A percentile compares a stretch with the other conserved stretches of the same genome.
Conservation (phyloP, 2,888 invertebrate species). For the Parnassius mnemosyne region DNA sequence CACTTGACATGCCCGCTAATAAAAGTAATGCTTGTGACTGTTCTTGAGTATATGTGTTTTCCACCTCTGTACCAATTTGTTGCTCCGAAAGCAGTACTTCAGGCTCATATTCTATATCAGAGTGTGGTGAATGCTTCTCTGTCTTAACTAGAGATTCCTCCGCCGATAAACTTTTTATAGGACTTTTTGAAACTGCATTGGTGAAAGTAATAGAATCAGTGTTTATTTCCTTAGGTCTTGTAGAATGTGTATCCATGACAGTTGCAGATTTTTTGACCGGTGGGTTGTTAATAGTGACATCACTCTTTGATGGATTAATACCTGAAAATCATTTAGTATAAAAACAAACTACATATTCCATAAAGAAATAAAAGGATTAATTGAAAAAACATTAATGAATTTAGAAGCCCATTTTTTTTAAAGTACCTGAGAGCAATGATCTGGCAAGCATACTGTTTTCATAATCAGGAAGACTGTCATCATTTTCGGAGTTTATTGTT, state of each 20-base stretch:
- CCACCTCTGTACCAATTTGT: slow-evolving; percentile 62
- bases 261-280: slow-evolving; percentile 59
- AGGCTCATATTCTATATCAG: slow-evolving; percentile 72
- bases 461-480: slow-evolving; percentile 74
- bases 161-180: slow-evolving; percentile 47
- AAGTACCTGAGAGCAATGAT: slow-evolving; percentile 72
- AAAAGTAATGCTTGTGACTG: slow-evolving; percentile 65
- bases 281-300: slow-evolving; percentile 55
- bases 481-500: slow-evolving; percentile 61
- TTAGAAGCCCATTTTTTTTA: slow-evolving; percentile 6
- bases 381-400: not conserved
- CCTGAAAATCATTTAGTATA: slow-evolving; percentile 46
- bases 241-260: slow-evolving; percentile 50
- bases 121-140: slow-evolving; percentile 71
- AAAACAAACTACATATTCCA: not conserved
- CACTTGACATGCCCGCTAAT: slow-evolving; percentile 66
- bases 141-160: slow-evolving; percentile 65
- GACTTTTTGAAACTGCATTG: slow-evolving; percentile 57
- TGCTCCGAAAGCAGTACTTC: slow-evolving; percentile 73
- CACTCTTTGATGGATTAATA: slow-evolving; percentile 72
- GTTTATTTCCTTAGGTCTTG: slow-evolving; percentile 57
- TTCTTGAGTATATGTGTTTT: slow-evolving; percentile 57
- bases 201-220: slow-evolving; percentile 50
- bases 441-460: slow-evolving; percentile 79
- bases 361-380: not conserved